Evolutionary conservation across 2,113 vertebrate species (phyloP).

Genomic region (Galbula dea): DNA sequence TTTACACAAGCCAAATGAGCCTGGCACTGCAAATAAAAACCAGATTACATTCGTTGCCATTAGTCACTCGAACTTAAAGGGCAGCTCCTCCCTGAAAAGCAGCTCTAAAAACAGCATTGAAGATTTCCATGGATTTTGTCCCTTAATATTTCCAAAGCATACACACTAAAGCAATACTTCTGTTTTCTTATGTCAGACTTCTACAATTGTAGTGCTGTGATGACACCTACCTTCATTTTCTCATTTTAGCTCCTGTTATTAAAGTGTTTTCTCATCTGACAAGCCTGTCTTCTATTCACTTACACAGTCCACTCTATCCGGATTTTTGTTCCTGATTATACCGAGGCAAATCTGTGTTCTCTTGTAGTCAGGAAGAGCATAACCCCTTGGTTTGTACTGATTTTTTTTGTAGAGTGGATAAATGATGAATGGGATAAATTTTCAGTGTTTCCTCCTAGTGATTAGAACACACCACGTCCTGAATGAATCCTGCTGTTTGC

Average conservation of each 20-base stretch:
- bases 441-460: neutral
- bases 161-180: neutral
- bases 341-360: neutral
- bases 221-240: neutral
- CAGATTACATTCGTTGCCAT: conserved; percentile 62
- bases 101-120: conserved; percentile 11
- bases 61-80: conserved; percentile 61
- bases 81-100: conserved; percentile 65
- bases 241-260: neutral
- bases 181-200: neutral
- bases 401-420: neutral
- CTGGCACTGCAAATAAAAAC: conserved; percentile 70
- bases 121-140: conserved; percentile 33
- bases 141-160: conserved; percentile 16
- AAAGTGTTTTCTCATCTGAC: neutral
- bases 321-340: neutral
- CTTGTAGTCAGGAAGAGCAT: neutral
- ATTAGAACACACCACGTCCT: neutral
- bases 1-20: conserved; percentile 67
- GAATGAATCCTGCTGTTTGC: neutral
- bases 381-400: neutral
- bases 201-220: neutral
- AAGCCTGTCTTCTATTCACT: neutral
- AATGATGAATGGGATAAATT: neutral
- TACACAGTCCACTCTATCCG: neutral